Base-by-base conservation (phyloP, 2,888 invertebrate genomes). In the Glaucopsyche alexis region DNA sequence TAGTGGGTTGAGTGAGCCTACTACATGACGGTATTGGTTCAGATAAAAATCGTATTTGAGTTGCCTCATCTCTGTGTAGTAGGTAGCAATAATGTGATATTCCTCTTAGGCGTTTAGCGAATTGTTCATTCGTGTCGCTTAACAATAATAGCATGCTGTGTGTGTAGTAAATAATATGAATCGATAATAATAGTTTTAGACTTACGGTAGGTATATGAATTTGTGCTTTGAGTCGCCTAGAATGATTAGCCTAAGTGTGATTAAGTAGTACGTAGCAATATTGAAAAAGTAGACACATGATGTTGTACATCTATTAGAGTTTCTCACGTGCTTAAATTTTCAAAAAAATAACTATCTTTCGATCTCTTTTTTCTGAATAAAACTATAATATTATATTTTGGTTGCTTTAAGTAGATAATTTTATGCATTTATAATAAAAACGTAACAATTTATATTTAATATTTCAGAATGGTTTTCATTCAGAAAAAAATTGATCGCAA, bases 1-100 rank as follows among this genome's bases (percentile, higher is more conserved):
- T 72, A 72, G 75, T 74, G 74, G 75, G 75, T 76, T 78, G 74
- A 75, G 75, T 74, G 76, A 75, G 74, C 71, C 69, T 29, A 73
- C 81, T 81, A 79, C 75, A 78, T 80, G 81, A 81, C 76, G 73
- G 75, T 77, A 75, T 76, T 78, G 78, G 75, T 66, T 67, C 79
- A 78, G 78, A 81, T 83, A 82, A 79, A 80, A 83, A 79, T 60
- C 80, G 78, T 79, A 80, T 80, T 82, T 78, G 75, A 80, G 82
- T 86, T 87, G 82, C 84, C 81, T 84, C 86, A 87, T 84, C 82
- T 83, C 83, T 84, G 79, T 84, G 77, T 82, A 81, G 83, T 84
- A 83, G 82, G 85, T 90, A 87, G 87, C 83, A 84, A 87, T 87
- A 88, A 87, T 90, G 90, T 90, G 89, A 90, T 91, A 90, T 87